phyloP scores from a whole-genome alignment of 1,140 invertebrate genomes.

The Phortica variegata region DNA sequence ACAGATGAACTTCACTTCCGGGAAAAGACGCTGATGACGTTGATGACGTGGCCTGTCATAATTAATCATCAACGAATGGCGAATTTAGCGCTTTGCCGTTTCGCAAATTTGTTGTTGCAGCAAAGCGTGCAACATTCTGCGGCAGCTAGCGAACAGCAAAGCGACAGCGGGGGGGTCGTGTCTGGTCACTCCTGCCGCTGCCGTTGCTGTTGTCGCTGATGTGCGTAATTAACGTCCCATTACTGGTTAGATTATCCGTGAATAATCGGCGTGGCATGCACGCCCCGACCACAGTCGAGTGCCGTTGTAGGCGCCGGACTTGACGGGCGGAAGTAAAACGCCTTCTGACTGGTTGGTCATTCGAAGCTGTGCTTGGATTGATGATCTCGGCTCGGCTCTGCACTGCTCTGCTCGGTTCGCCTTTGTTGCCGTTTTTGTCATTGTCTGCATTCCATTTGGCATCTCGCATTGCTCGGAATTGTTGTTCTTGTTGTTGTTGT shows the following conservation, averaged over 20 bases:
- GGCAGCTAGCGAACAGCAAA: not conserved
- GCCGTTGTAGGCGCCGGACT: not conserved
- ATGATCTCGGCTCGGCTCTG: conserved; percentile 25
- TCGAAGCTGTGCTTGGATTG: conserved; percentile 39
- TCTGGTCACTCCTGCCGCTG: not conserved
- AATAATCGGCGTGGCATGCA: conserved; percentile 40
- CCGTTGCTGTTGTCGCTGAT: conserved; percentile 31
- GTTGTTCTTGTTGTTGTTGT: conserved; percentile 15
- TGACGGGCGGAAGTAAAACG: conserved; percentile 15
- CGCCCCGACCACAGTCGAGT: not conserved
- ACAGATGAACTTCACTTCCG: no score
- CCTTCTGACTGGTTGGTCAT: conserved; percentile 1
- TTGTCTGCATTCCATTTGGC: not conserved
- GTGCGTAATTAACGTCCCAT: conserved; percentile 57
- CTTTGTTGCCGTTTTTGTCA: not conserved
- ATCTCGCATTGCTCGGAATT: not conserved
- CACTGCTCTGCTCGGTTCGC: not conserved
- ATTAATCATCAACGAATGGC: no score
- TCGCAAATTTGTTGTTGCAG: not conserved
- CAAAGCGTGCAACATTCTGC: not conserved
- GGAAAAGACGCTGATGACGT: no score
- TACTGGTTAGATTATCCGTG: conserved; percentile 56
- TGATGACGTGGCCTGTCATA: no score
- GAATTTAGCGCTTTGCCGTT: no score
- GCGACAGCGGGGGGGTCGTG: not conserved